These are phyloP conservation scores for Peromyscus californicus DNA, from an alignment of 2,113 vertebrate species.

Conservation along the genomic window DNA sequence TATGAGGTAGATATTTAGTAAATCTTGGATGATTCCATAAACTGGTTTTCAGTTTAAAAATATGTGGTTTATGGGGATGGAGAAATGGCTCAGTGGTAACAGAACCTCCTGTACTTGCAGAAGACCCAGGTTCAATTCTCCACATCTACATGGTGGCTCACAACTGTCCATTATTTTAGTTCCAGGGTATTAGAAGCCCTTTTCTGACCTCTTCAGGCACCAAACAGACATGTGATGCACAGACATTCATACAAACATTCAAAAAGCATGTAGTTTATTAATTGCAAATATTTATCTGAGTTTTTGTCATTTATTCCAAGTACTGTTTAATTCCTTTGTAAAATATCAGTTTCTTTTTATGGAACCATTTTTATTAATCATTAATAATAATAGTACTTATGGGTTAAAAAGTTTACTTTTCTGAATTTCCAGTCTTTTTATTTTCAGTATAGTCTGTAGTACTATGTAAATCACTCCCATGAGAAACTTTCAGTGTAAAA, in stretches of 20 bases:
- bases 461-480: not conserved
- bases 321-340: not conserved
- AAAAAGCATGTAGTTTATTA: not conserved
- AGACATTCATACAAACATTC: not conserved
- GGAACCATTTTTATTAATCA: not conserved
- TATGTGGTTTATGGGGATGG: not conserved
- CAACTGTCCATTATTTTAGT: not conserved
- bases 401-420: not conserved
- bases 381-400: not conserved
- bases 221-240: no score
- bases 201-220: not conserved
- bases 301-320: conserved; percentile 21
- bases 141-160: not conserved
- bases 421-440: conserved; percentile 13
- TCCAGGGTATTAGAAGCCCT: not conserved
- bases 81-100: not conserved
- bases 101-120: not conserved
- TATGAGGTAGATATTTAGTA: not conserved
- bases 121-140: not conserved
- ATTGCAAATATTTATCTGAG: conserved; percentile 20
- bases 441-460: not conserved
- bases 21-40: not conserved
- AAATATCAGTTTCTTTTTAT: conserved; percentile 29
- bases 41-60: not conserved
- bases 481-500: not conserved